Conservation (phyloP, 2,888 invertebrate species). For the Schizaphis graminum region DNA sequence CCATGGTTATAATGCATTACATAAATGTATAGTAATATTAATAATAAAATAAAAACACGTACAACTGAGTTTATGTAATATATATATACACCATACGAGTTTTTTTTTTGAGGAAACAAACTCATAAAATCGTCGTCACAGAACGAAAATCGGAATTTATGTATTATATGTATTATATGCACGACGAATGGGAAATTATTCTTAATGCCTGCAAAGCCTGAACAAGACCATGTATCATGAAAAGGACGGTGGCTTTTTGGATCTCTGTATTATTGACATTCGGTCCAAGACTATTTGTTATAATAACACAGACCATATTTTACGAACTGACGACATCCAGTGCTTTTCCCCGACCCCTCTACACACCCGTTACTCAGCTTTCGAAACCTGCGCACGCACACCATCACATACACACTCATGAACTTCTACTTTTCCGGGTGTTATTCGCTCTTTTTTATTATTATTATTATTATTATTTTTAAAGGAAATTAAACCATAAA, state of each 20-base stretch:
- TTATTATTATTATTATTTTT: background rate
- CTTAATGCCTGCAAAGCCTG: slow-evolving; percentile 34
- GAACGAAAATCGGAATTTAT: slow-evolving; percentile 49
- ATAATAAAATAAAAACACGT: background rate
- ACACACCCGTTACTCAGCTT: background rate
- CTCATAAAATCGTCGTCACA: background rate
- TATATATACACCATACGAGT: background rate
- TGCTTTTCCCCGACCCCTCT: background rate
- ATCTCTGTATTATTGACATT: slow-evolving; percentile 58
- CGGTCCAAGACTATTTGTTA: slow-evolving; percentile 57
- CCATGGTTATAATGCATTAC: background rate
- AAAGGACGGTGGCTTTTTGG: slow-evolving; percentile 56
- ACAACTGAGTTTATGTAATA: background rate
- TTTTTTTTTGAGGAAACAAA: background rate
- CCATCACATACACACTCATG: background rate
- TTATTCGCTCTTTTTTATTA: background rate
- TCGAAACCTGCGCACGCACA: background rate
- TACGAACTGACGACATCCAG: slow-evolving; percentile 33
- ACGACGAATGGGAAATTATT: slow-evolving; percentile 29
- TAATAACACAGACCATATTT: slow-evolving; percentile 57
- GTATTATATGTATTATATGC: no score
- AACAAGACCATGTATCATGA: slow-evolving; percentile 42
- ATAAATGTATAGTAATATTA: background rate
- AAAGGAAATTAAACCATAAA: slow-evolving; percentile 62
- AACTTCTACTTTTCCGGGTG: background rate